Percentiles rank a stretch among this genome's conserved stretches.
Evolutionary conservation across 2,113 vertebrate species (phyloP).

Genomic region (Chitala chitala): DNA sequence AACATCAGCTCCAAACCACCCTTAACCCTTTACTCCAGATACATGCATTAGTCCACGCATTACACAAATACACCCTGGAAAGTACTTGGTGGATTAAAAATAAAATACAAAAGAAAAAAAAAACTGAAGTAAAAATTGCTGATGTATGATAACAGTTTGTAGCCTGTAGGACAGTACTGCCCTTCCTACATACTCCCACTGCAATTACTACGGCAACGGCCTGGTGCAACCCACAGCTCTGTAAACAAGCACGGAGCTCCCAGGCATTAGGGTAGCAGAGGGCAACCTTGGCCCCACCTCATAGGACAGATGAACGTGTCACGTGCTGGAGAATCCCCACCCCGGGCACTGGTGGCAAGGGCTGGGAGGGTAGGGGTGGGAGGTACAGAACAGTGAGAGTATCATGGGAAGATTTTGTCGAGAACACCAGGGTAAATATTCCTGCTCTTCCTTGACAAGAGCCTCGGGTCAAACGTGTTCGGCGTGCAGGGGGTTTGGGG

Average conservation of each 20-base stretch:
- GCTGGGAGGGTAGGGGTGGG: background rate
- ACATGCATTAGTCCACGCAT: slow-evolving; percentile 25
- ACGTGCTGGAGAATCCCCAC: slow-evolving; percentile 16
- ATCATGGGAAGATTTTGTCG: slow-evolving; percentile 37
- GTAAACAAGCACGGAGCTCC: slow-evolving; percentile 11
- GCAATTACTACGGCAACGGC: slow-evolving; percentile 17
- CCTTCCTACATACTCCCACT: slow-evolving; percentile 5
- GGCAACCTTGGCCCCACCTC: background rate
- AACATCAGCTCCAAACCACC: background rate
- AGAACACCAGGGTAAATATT: slow-evolving; percentile 38
- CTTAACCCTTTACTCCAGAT: slow-evolving; percentile 12
- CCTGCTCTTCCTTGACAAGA: slow-evolving; percentile 30
- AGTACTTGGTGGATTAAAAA: slow-evolving; percentile 53
- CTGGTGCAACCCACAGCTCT: background rate
- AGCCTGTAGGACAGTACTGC: background rate
- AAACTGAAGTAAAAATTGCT: background rate
- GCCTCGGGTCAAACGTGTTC: slow-evolving; percentile 37
- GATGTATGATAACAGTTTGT: background rate
- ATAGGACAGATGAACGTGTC: background rate
- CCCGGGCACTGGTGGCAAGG: slow-evolving; percentile 26
- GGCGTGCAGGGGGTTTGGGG: background rate
- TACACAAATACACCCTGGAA: slow-evolving; percentile 27
- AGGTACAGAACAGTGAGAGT: slow-evolving; percentile 9
- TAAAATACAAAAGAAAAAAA: background rate
- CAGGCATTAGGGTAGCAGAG: background rate